Evolutionary conservation across 1,140 invertebrate genomes (phyloP).

Genomic region (Heliconius hewitsoni): DNA sequence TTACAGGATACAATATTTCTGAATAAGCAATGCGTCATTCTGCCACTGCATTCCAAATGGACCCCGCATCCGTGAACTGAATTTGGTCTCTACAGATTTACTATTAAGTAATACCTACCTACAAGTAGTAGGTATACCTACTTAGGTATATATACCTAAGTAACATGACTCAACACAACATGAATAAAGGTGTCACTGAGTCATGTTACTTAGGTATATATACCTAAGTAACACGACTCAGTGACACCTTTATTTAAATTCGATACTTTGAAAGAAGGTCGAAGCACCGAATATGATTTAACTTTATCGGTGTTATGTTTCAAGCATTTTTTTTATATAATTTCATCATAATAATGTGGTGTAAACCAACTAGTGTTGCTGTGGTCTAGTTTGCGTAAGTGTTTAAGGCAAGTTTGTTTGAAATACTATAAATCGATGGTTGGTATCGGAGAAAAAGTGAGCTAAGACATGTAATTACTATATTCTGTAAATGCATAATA

Average conservation of each 20-base stretch:
- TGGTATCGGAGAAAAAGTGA: background rate
- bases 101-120: constrained; percentile 12
- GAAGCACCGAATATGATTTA: constrained; percentile 10
- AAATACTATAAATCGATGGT: background rate
- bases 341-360: background rate
- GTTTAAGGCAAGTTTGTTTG: background rate
- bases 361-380: background rate
- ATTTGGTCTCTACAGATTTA: constrained; percentile 13
- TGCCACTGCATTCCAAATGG: background rate
- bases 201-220: background rate
- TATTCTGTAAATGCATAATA: no score
- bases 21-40: background rate
- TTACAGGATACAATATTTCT: background rate
- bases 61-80: constrained; percentile 25
- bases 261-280: constrained; percentile 18
- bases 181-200: constrained; percentile 1
- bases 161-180: no score
- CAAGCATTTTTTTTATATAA: background rate
- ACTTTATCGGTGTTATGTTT: constrained; percentile 10
- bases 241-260: background rate
- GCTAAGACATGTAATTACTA: no score
- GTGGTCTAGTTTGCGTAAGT: background rate
- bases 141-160: no score
- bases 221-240: constrained; percentile 1
- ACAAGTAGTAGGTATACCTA: no score